phyloP scores from a whole-genome alignment of 2,113 vertebrate species.

The Empidonax traillii region DNA sequence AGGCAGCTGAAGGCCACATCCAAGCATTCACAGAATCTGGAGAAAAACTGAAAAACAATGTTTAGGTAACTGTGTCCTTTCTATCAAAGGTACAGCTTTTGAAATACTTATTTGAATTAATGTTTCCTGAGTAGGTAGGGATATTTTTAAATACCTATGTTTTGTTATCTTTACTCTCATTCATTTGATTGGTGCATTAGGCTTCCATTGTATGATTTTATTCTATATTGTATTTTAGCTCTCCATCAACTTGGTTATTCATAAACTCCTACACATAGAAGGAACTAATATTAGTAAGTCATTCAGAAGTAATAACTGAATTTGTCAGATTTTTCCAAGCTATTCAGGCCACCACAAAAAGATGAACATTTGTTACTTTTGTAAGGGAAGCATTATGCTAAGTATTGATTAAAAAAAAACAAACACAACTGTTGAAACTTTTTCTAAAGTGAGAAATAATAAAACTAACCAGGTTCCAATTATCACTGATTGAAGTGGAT shows the following conservation, averaged over 20 bases:
- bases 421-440: not conserved
- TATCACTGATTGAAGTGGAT: not conserved
- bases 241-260: not conserved
- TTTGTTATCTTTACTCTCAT: not conserved
- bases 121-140: not conserved
- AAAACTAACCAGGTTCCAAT: not conserved
- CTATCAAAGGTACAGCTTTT: not conserved
- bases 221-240: not conserved
- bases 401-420: not conserved
- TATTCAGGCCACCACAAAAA: not conserved
- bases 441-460: not conserved
- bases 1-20: not conserved
- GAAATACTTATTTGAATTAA: not conserved
- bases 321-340: not conserved
- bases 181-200: not conserved
- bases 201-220: not conserved
- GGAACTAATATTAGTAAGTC: not conserved
- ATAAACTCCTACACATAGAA: not conserved
- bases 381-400: not conserved
- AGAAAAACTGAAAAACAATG: not conserved
- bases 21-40: not conserved
- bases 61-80: not conserved
- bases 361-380: not conserved
- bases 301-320: not conserved
- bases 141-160: not conserved